These are phyloP conservation scores for Trisateles emortualis DNA, from an alignment of 2,888 invertebrate species.

Conservation along the genomic window DNA sequence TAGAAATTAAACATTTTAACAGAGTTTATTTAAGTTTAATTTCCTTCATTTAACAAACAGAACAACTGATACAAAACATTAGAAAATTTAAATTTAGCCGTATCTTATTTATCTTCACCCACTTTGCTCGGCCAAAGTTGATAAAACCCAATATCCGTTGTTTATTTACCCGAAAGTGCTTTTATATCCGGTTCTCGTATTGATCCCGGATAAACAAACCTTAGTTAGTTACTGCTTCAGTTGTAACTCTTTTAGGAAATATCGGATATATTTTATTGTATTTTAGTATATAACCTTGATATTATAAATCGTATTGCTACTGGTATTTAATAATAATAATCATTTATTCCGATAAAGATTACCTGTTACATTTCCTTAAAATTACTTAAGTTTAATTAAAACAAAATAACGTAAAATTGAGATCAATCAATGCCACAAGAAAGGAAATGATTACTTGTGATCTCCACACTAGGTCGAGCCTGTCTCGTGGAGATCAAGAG, in stretches of 20 bases:
- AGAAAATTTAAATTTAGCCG: slow-evolving; percentile 34
- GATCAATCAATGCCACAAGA: no score
- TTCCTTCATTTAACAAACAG: slow-evolving; percentile 2
- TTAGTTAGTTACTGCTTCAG: slow-evolving; percentile 23
- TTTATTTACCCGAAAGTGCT: slow-evolving; percentile 47
- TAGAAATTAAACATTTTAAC: slow-evolving; percentile 11
- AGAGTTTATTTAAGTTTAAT: slow-evolving; percentile 9
- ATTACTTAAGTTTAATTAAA: no score
- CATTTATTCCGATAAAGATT: no score
- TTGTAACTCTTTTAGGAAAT: not conserved
- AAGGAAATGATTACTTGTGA: no score
- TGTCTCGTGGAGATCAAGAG: no score
- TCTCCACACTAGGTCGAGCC: no score
- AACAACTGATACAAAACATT: slow-evolving; percentile 25
- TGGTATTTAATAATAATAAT: no score
- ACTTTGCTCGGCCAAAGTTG: slow-evolving; percentile 33
- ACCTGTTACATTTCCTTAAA: no score
- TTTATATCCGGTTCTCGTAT: slow-evolving; percentile 40
- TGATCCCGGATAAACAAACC: slow-evolving; percentile 29
- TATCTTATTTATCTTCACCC: slow-evolving; percentile 34
- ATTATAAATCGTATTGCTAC: no score
- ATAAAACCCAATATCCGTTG: slow-evolving; percentile 49
- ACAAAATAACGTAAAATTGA: no score
- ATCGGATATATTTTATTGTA: not conserved
- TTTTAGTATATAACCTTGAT: not conserved